Conservation (phyloP, 2,888 invertebrate genomes). For the Melanchra persicariae region DNA sequence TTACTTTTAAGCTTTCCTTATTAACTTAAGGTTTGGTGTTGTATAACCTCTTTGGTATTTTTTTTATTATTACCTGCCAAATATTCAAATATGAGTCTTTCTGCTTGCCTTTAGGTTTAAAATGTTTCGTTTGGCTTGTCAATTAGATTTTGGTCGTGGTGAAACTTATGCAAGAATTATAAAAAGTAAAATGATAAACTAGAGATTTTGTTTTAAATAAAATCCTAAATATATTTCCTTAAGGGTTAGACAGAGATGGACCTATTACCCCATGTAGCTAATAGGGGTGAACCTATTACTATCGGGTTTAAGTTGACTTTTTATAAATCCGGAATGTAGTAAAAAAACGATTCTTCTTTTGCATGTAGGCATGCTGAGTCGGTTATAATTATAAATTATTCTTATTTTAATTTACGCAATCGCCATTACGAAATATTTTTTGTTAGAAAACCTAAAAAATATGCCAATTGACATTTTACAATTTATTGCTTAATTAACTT, state of each 20-base stretch:
- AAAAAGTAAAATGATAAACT: background rate
- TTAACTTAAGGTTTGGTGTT: conserved; percentile 68
- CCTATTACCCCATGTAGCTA: too few relatives aligned
- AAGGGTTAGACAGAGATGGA: background rate
- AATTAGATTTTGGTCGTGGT: too few relatives aligned
- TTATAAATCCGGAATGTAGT: background rate
- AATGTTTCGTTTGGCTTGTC: conserved; percentile 1
- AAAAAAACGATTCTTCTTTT: background rate
- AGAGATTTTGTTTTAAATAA: background rate
- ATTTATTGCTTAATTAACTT: conserved; percentile 16
- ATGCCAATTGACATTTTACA: conserved; percentile 5
- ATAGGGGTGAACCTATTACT: too few relatives aligned
- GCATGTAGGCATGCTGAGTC: background rate
- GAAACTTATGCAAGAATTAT: background rate
- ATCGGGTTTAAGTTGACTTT: background rate
- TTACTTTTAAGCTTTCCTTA: conserved; percentile 78
- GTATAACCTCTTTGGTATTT: conserved; percentile 35
- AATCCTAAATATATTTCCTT: background rate
- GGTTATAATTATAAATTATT: background rate
- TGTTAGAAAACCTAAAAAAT: conserved; percentile 7
- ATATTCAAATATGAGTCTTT: conserved; percentile 1
- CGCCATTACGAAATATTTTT: conserved; percentile 21
- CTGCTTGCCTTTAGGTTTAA: background rate
- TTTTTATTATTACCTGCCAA: background rate
- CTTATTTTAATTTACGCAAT: conserved; percentile 4